Evolutionary conservation across 1,140 invertebrate genomes (phyloP).

Genomic region (Gonatopus flavifemur): DNA sequence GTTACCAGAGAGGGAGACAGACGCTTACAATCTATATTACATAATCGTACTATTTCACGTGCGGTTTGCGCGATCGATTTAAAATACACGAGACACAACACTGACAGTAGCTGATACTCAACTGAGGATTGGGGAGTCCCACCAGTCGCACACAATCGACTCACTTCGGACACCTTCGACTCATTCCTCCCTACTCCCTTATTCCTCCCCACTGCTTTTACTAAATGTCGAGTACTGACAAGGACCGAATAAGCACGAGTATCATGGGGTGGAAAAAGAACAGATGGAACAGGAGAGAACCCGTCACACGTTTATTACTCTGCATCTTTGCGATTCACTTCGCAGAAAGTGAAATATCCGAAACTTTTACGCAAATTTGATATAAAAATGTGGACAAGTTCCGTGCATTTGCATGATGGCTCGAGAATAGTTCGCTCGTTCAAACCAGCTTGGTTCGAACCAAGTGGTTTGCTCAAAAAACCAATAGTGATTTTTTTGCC

Average conservation of each 20-base stretch:
- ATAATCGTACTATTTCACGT: slow-evolving; percentile 12
- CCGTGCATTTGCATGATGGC: no score
- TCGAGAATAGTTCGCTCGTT: no score
- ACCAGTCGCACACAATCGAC: slow-evolving; percentile 22
- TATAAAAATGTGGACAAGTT: no score
- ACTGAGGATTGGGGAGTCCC: slow-evolving; percentile 43
- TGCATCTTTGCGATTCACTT: slow-evolving; percentile 25
- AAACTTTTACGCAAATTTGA: no score
- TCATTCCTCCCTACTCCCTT: neutral
- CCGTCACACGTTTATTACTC: slow-evolving; percentile 29
- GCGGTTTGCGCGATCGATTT: slow-evolving; percentile 1
- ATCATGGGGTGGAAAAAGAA: slow-evolving; percentile 7
- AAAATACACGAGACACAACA: slow-evolving; percentile 5
- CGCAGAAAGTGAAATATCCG: no score
- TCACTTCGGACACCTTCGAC: slow-evolving; percentile 33
- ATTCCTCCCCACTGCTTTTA: neutral
- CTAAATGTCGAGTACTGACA: neutral
- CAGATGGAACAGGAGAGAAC: slow-evolving; percentile 10
- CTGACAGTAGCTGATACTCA: slow-evolving; percentile 38
- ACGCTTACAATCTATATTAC: no score
- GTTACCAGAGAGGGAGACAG: no score
- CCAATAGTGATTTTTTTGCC: no score
- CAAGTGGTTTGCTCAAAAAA: no score
- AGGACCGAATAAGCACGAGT: neutral
- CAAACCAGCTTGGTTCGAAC: no score